These are phyloP conservation scores for Cryptocephalus primarius DNA, from an alignment of 2,888 invertebrate species.

Conservation along the genomic window DNA sequence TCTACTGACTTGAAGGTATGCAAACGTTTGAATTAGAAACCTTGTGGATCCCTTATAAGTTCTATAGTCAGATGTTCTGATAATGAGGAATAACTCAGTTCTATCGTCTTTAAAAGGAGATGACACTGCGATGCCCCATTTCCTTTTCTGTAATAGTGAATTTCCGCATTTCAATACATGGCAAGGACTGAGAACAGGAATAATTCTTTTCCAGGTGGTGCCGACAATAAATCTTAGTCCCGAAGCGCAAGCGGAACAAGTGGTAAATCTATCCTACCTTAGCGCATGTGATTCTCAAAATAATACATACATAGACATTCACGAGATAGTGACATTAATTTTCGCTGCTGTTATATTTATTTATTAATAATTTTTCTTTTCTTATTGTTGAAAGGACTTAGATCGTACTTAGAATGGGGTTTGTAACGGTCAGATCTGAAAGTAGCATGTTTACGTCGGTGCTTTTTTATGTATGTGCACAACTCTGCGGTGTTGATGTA, in stretches of 20 bases:
- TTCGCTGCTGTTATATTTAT: constrained; percentile 19
- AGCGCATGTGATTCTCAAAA: constrained; percentile 20
- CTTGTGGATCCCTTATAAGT: no score
- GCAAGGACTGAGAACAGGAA: neutral
- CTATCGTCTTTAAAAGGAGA: no score
- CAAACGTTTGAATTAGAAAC: no score
- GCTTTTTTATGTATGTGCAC: neutral
- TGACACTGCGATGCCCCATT: no score
- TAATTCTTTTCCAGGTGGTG: constrained; percentile 1
- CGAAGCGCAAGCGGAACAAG: neutral
- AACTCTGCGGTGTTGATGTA: neutral
- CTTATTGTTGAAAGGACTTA: neutral
- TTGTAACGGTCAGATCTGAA: constrained; percentile 1
- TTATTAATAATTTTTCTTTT: constrained; percentile 14
- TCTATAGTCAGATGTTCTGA: no score
- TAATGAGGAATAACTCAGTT: no score
- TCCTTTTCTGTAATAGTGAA: no score
- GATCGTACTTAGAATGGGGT: no score
- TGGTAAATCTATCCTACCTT: neutral
- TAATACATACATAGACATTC: constrained; percentile 2
- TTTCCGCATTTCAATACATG: no score
- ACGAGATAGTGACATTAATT: constrained; percentile 18
- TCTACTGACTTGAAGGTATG: no score
- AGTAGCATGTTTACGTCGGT: neutral
- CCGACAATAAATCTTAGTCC: constrained; percentile 1